Conservation (phyloP, 2,113 vertebrate genomes). For the Catharus fuscescens region DNA sequence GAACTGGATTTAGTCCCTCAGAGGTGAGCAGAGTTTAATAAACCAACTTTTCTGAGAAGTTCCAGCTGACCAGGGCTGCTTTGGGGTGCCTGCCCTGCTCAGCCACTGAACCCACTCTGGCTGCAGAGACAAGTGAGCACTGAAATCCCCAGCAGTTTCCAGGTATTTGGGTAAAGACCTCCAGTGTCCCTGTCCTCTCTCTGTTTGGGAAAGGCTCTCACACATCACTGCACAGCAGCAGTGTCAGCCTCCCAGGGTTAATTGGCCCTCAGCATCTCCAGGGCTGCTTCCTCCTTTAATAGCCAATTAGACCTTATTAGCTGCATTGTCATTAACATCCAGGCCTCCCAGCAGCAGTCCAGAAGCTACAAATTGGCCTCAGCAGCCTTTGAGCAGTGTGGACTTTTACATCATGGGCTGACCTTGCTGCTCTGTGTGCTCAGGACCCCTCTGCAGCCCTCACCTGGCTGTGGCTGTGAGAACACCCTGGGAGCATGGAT, state of each 20-base stretch:
- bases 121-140: background rate
- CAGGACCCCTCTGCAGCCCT: background rate
- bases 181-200: background rate
- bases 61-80: background rate
- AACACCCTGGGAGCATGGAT: background rate
- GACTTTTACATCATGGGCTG: fast-evolving
- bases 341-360: conserved; percentile 42
- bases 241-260: conserved; percentile 46
- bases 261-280: conserved; percentile 65
- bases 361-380: background rate
- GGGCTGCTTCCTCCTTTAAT: conserved; percentile 63
- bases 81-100: fast-evolving
- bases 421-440: background rate
- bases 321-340: conserved; percentile 58
- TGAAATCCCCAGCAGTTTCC: fast-evolving
- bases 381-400: background rate
- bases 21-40: background rate
- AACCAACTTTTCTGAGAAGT: background rate
- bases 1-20: background rate
- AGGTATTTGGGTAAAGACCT: background rate
- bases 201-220: background rate
- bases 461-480: fast-evolving
- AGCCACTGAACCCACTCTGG: background rate
- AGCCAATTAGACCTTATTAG: conserved; percentile 77
- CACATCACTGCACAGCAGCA: conserved; percentile 31